Conservation (phyloP, 1,140 invertebrate species). For the Tachypleus tridentatus region DNA sequence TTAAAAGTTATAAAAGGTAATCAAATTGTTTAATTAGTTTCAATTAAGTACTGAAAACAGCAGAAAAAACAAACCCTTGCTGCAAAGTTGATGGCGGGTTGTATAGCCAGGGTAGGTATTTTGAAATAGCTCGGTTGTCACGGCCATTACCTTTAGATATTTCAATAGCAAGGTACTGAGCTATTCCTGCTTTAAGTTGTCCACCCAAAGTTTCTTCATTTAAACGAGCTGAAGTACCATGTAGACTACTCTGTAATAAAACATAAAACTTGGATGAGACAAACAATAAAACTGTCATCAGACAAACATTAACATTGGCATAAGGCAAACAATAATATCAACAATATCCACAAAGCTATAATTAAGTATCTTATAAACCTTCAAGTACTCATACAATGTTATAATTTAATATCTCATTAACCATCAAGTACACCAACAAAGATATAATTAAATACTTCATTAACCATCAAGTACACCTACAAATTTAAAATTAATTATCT, state of each 20-base stretch:
- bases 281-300: too few relatives aligned
- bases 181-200: conserved; percentile 85
- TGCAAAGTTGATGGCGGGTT: conserved; percentile 68
- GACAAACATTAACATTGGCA: too few relatives aligned
- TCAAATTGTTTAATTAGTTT: conserved; percentile 2
- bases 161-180: conserved; percentile 88
- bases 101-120: conserved; percentile 87
- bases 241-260: conserved; percentile 57
- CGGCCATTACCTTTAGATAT: conserved; percentile 72
- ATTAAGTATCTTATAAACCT: too few relatives aligned
- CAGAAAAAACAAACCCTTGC: conserved; percentile 53
- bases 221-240: conserved; percentile 59
- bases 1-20: background rate
- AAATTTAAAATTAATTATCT: too few relatives aligned
- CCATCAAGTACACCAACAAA: too few relatives aligned
- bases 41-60: conserved; percentile 4
- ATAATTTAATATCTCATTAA: too few relatives aligned
- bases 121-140: conserved; percentile 66
- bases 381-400: too few relatives aligned
- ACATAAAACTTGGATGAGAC: too few relatives aligned
- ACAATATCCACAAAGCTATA: too few relatives aligned
- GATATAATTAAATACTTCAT: too few relatives aligned
- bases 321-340: too few relatives aligned
- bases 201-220: conserved; percentile 91
- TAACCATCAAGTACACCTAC: too few relatives aligned